Conservation (phyloP, 1,140 invertebrate genomes). For the Drosophila grimshawi region DNA sequence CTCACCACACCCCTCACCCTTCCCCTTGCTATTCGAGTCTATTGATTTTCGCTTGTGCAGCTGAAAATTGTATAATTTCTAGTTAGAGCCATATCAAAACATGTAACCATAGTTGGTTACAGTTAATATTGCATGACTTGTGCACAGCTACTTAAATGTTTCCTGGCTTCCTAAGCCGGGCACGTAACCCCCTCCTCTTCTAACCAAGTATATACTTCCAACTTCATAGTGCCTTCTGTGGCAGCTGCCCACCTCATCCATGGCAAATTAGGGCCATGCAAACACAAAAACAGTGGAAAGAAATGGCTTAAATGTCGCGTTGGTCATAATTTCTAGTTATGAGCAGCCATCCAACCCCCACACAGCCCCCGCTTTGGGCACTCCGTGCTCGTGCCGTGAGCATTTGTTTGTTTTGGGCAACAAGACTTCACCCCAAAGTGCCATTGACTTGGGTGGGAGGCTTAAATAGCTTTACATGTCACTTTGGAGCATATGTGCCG, state of each 20-base stretch:
- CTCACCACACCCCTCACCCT: not conserved
- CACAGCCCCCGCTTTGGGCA: not conserved
- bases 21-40: not conserved
- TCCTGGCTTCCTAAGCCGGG: slow-evolving; percentile 15
- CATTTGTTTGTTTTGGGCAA: slow-evolving; percentile 71
- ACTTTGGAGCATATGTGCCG: slow-evolving; percentile 44
- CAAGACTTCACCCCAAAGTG: slow-evolving; percentile 61
- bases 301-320: slow-evolving; percentile 83
- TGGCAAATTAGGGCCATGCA: slow-evolving; percentile 71
- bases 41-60: slow-evolving; percentile 21
- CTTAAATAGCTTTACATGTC: slow-evolving; percentile 81
- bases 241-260: slow-evolving; percentile 13
- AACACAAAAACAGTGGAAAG: slow-evolving; percentile 55
- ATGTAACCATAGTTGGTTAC: slow-evolving; percentile 20
- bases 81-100: slow-evolving; percentile 23
- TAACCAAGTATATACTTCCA: not conserved
- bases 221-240: not conserved
- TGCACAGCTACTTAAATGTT: slow-evolving; percentile 30
- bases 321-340: slow-evolving; percentile 79
- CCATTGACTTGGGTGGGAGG: slow-evolving; percentile 45
- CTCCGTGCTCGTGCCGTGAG: slow-evolving; percentile 21
- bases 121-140: slow-evolving; percentile 72
- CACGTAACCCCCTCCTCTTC: not conserved
- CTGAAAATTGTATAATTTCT: slow-evolving; percentile 54
- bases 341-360: slow-evolving; percentile 28